Evolutionary conservation across 2,113 vertebrate genomes (phyloP), one percentile per base, ranked within the genome.

Genomic region (Cricetomys ansorgei): DNA sequence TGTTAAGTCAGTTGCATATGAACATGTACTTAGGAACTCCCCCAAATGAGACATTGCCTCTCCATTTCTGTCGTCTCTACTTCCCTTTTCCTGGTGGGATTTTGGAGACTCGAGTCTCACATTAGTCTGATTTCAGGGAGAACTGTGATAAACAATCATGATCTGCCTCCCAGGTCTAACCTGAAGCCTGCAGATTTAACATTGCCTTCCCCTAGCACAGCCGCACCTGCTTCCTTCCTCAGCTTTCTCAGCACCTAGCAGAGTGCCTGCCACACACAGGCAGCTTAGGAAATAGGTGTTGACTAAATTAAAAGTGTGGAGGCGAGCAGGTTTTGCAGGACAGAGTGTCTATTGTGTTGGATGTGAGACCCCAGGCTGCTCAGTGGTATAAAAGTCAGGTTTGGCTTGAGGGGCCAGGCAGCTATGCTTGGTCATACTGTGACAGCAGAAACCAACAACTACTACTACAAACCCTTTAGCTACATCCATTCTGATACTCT

Each of bases 281-380:
- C 37, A 37, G 65, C 73, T 94, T 86, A 40, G 84, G 67, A 94
- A 95, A 80, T 25, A 94, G 59, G 85, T 62, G n/a, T 43, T 59
- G 29, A 34, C 83, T 79, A 31, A 77, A 64, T 91, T 62, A 88
- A 72, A 88, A 88, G 37, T 8, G 7, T 75, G n/a, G 72, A 34
- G 31, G 40, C 5, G 15, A 34, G 34, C 43, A 53, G 5, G 40
- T 69, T 91, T 87, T 69, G 13, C 5, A 19, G 76, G 13, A n/a
- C 72, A 45, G 11, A 31, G 37, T 16, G 25, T 77, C 72, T n/a
- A 5, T 13, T 48, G 15, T 40, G 29, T 40, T n/a, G 12, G 4
- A 2, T 3, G 21, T 15, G 43, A 65, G 62, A 23, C 53, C 50
- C 48, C 29, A 3, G 43, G 21, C 37, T 80, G 17, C 27, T 75